A percentile compares a stretch with the other conserved stretches of the same genome.
Conservation (phyloP, 2,113 vertebrate genomes). For the Oreotrochilus melanogaster region DNA sequence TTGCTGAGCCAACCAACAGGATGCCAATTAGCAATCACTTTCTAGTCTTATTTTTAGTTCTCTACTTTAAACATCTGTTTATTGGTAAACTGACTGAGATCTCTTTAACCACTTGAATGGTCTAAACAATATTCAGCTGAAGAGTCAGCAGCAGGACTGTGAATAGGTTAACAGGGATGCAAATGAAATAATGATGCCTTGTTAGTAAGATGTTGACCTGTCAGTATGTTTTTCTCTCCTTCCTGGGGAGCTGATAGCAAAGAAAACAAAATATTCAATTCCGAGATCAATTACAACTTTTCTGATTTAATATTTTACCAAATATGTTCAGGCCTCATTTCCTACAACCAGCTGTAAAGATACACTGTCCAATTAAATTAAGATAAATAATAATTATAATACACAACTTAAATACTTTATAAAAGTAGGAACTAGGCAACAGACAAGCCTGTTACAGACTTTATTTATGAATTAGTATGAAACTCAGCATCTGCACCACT, state of each 20-base stretch:
- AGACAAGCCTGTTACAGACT: neutral
- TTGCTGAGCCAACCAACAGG: constrained; percentile 15
- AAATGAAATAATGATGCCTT: neutral
- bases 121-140: neutral
- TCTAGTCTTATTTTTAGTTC: constrained; percentile 10
- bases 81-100: neutral
- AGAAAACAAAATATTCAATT: neutral
- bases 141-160: neutral
- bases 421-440: neutral
- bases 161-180: neutral
- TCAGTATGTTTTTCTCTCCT: neutral
- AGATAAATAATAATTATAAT: neutral
- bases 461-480: neutral
- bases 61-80: neutral
- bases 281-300: neutral
- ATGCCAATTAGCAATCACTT: constrained; percentile 44
- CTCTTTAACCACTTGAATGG: neutral
- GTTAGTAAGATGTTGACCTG: neutral
- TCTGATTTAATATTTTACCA: neutral
- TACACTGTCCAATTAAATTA: neutral
- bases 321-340: neutral
- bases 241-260: neutral
- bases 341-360: neutral
- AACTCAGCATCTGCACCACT: neutral
- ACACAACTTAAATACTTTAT: neutral